Evolutionary conservation across 2,888 invertebrate genomes (phyloP).

Genomic region (Brachylomia viminalis): DNA sequence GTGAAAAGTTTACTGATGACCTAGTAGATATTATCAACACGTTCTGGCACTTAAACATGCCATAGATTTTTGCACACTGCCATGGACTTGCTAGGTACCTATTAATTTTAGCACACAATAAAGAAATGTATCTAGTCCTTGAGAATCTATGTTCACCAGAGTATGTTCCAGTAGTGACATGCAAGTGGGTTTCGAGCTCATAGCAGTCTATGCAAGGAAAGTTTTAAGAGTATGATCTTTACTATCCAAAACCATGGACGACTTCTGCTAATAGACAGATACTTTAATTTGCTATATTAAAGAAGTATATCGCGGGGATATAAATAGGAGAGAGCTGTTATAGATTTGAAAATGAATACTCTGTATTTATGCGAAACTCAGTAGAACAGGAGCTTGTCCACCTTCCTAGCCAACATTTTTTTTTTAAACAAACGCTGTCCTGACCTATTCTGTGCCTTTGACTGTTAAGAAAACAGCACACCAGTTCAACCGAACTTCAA

Average conservation of each 20-base stretch:
- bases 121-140: not conserved
- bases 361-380: not conserved
- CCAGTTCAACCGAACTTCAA: conserved; percentile 10
- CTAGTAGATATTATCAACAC: not conserved
- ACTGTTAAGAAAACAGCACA: not conserved
- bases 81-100: not conserved
- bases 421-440: not conserved
- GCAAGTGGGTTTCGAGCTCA: not conserved
- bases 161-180: not conserved
- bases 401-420: not conserved
- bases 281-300: not conserved
- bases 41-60: not conserved
- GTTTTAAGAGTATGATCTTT: not conserved
- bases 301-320: not conserved
- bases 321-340: not conserved
- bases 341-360: not conserved
- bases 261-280: not conserved
- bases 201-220: not conserved
- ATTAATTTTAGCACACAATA: not conserved
- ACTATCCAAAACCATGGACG: not conserved
- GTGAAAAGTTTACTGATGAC: not conserved
- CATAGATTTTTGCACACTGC: not conserved
- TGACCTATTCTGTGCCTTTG: not conserved
- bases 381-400: not conserved
- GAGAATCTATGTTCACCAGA: not conserved